Evolutionary conservation across 2,888 invertebrate genomes (phyloP), one percentile per base, ranked within the genome.

Genomic region (Arctia plantaginis): DNA sequence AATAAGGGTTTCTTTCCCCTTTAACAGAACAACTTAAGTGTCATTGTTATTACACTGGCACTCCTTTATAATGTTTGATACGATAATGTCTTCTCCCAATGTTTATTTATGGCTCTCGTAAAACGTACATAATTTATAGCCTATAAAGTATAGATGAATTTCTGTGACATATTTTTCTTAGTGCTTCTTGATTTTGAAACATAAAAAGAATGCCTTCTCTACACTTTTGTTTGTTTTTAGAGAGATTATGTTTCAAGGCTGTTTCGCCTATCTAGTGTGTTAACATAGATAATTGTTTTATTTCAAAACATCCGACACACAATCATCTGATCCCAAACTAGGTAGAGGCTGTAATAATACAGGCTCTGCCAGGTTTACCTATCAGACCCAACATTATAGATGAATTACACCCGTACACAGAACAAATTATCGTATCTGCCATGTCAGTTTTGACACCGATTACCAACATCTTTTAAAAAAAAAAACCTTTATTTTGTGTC

Each of bases 51-150:
- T 67, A 67, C 13, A 33, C 47, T 20, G 67, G 18, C 67, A 67
- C 72, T 76, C 47, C 47, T 67, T 47, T 30, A 47, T 30, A 30
- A 47, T 67, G 33, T 67, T 33, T 47, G 47, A 12, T 67, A 30
- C 30, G 44, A 23, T 47, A 47, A 30, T 67, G 33, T 47, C 30
- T 62, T 62, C 30, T 62, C 62, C 30, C 30, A 62, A 30, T 62
- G 62, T 62, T 62, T 62, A 30, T 62, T 62, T 62, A 66, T 66
- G 23, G 39, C 39, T 66, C 66, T 66, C 39, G 39, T 62, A 62
- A 62, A 62, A 18, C 30, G 27, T 30, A 30, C 62, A 15, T 30
- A 62, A 30, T 30, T 62, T 30, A 62, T 62, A 30, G 30, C 30
- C 62, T 18, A 62, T 30, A 15, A 59, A 59, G 30, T 30, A 12